phyloP scores from a whole-genome alignment of 2,888 invertebrate genomes.

The Piscicola geometra region DNA sequence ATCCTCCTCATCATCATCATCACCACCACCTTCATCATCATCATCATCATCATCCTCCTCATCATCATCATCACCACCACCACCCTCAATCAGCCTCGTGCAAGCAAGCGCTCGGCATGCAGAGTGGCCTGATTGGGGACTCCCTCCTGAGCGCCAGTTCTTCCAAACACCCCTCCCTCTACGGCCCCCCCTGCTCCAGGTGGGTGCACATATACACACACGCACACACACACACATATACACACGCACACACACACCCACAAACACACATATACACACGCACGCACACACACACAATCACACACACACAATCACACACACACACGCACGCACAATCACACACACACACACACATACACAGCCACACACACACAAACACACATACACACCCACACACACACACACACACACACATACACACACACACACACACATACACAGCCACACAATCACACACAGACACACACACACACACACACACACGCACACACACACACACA shows the following conservation, averaged over 20 bases:
- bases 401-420: too few relatives aligned
- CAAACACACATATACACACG: not conserved
- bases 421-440: too few relatives aligned
- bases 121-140: not conserved
- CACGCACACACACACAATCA: constrained; percentile 1
- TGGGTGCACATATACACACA: constrained; percentile 16
- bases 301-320: too few relatives aligned
- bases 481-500: constrained; percentile 1
- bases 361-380: too few relatives aligned
- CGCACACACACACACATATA: constrained; percentile 4
- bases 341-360: too few relatives aligned
- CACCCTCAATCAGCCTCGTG: not conserved
- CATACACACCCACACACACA: too few relatives aligned
- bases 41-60: not conserved
- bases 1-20: not conserved
- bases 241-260: not conserved
- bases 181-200: not conserved
- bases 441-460: too few relatives aligned
- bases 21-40: not conserved
- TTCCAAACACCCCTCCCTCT: not conserved
- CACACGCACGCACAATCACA: too few relatives aligned
- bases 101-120: not conserved
- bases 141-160: not conserved
- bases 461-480: constrained; percentile 4
- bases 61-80: too few relatives aligned